Conservation (phyloP, 2,113 vertebrate species). For the Egretta garzetta region DNA sequence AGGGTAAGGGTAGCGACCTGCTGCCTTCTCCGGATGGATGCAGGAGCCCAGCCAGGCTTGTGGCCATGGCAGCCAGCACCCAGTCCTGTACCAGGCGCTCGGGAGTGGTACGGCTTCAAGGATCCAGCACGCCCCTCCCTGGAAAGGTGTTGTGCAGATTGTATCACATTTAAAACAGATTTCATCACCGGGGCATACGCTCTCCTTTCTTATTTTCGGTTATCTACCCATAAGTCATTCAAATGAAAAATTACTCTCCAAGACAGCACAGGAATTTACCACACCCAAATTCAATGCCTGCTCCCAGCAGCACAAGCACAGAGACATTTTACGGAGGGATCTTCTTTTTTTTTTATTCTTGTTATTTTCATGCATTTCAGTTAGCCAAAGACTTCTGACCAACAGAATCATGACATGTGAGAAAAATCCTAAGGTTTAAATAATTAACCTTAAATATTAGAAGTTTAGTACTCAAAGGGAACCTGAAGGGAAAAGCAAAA, state of each 20-base stretch:
- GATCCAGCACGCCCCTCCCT: background rate
- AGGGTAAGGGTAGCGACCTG: background rate
- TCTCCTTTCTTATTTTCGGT: background rate
- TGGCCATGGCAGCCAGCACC: fast-evolving
- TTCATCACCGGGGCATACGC: background rate
- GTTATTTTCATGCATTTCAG: background rate
- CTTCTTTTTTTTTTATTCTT: background rate
- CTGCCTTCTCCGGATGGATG: background rate
- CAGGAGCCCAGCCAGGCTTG: background rate
- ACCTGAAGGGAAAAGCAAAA: background rate
- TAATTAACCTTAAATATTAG: background rate
- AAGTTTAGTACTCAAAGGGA: background rate
- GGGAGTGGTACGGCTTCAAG: background rate
- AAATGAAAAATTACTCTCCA: background rate
- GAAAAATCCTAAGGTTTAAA: background rate
- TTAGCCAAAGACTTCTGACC: background rate
- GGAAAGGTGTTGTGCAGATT: background rate
- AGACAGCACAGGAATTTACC: background rate
- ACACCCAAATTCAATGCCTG: background rate
- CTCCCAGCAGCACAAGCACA: background rate
- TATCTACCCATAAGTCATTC: background rate
- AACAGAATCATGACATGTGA: background rate
- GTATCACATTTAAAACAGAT: background rate
- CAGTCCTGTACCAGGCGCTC: fast-evolving
- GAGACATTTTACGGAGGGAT: background rate